Base-by-base conservation (phyloP, 2,797 vertebrate genomes). In the Allochrocebus solatus region DNA sequence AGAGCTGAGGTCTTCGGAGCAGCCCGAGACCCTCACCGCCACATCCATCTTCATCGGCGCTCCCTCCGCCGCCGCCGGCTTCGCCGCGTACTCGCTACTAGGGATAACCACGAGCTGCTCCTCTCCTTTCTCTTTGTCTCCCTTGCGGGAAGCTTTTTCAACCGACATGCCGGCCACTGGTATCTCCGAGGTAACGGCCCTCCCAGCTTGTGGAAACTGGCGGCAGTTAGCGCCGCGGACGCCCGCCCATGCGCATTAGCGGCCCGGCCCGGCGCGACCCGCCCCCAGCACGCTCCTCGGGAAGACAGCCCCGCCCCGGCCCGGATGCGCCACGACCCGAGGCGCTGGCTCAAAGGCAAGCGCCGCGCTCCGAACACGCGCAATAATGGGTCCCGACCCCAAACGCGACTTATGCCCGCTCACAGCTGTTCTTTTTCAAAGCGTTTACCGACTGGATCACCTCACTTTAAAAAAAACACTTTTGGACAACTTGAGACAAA, bases 171-270 rank as follows among this genome's bases (percentile, higher is more conserved):
- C 41, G 17, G 82, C 24, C 2, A 26, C 7, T 0, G 1, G 5
- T 55, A 2, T 0, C 33, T n/a, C 33, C n/a, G 16, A 67, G 8
- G 64, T 67, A 67, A 4, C 16, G 8, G 16, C 4, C 16, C 8
- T 9, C 64, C 8, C 64, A n/a, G 16, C 30, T 0, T 8, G 61
- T 67, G 61, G 48, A 70, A 36, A 36, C 0, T 0, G 24, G 2
- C 16, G 28, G 17, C 59, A 0, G 70, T 12, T 1, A 0, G 12
- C 0, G 30, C 19, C 0, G n/a, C 24, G 8, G 74, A 10, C 11
- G 39, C 17, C 83, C 0, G 86, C 89, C 46, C 85, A 67, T 79
- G 97, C 96, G 96, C 86, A 67, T 39, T 39, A 67, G 87, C 1
- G 2, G 9, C 33, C 12, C 26, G 5, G 30, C 39, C 59, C 11